Evolutionary conservation across 1,140 invertebrate genomes (phyloP).

Genomic region (Drosophila sulfurigaster): DNA sequence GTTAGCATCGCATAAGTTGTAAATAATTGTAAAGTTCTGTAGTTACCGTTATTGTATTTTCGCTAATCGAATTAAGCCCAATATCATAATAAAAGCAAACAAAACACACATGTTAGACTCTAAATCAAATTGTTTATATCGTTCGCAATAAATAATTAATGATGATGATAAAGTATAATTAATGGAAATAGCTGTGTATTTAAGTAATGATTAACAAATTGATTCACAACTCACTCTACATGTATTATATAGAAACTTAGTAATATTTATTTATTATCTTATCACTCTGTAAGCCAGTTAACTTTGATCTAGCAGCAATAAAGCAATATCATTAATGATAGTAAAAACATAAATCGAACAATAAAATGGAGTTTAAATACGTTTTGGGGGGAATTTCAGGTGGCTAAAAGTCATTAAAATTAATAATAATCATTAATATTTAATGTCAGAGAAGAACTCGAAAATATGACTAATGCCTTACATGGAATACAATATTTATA

Average conservation of each 20-base stretch:
- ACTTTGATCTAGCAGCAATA: constrained; percentile 74
- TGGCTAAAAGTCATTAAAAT: neutral
- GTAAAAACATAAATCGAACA: constrained; percentile 38
- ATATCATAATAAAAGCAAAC: neutral
- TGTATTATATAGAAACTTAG: constrained; percentile 56
- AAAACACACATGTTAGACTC: constrained; percentile 13
- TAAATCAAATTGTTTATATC: constrained; percentile 56
- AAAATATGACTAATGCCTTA: no score
- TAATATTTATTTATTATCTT: constrained; percentile 80
- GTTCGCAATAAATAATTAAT: constrained; percentile 50
- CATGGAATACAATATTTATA: no score
- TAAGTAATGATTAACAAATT: constrained; percentile 46
- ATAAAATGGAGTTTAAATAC: neutral
- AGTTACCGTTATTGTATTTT: constrained; percentile 81
- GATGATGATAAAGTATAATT: constrained; percentile 7
- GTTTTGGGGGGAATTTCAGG: neutral
- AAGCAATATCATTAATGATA: constrained; percentile 72
- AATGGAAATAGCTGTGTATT: constrained; percentile 41
- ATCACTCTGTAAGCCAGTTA: constrained; percentile 55
- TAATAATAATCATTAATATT: no score
- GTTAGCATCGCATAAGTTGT: constrained; percentile 57
- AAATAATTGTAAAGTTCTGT: constrained; percentile 72
- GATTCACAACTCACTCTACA: constrained; percentile 26
- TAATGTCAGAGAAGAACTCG: no score
- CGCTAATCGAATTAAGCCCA: constrained; percentile 34